Conservation (phyloP, 1,140 invertebrate genomes). For the Leptopilina clavipes region DNA sequence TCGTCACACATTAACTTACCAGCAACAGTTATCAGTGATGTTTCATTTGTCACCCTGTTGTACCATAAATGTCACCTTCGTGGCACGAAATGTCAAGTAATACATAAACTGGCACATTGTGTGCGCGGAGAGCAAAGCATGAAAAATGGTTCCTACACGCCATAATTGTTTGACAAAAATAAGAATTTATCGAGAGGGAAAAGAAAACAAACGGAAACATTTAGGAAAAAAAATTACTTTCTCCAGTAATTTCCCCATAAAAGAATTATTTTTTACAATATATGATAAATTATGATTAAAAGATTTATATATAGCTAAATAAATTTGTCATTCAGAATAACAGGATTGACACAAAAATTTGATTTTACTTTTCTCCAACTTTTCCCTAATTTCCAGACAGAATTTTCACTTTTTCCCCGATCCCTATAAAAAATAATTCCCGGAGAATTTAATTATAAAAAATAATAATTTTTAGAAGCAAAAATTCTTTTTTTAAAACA, state of each 20-base stretch:
- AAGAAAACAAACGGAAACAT: background rate
- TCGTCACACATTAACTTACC: slow-evolving; percentile 59
- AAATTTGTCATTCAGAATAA: too few relatives aligned
- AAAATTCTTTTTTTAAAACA: too few relatives aligned
- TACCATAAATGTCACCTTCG: slow-evolving; percentile 65
- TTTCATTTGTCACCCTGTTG: slow-evolving; percentile 68
- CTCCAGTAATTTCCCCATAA: background rate
- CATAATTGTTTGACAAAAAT: background rate
- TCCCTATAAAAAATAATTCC: too few relatives aligned
- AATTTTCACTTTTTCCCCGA: too few relatives aligned
- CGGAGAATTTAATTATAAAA: too few relatives aligned
- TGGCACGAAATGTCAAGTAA: slow-evolving; percentile 45
- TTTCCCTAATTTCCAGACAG: too few relatives aligned
- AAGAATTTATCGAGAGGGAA: background rate
- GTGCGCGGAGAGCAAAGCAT: slow-evolving; percentile 36
- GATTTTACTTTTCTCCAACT: too few relatives aligned
- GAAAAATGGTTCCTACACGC: background rate
- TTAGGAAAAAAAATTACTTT: background rate
- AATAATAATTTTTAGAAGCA: too few relatives aligned
- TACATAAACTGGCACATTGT: slow-evolving; percentile 57
- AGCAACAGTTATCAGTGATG: slow-evolving; percentile 66
- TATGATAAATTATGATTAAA: background rate
- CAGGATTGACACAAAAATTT: too few relatives aligned
- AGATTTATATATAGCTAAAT: too few relatives aligned
- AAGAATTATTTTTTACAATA: background rate